phyloP scores from a whole-genome alignment of 2,797 vertebrate genomes.

The Parauchenoglanis ngamensis region DNA sequence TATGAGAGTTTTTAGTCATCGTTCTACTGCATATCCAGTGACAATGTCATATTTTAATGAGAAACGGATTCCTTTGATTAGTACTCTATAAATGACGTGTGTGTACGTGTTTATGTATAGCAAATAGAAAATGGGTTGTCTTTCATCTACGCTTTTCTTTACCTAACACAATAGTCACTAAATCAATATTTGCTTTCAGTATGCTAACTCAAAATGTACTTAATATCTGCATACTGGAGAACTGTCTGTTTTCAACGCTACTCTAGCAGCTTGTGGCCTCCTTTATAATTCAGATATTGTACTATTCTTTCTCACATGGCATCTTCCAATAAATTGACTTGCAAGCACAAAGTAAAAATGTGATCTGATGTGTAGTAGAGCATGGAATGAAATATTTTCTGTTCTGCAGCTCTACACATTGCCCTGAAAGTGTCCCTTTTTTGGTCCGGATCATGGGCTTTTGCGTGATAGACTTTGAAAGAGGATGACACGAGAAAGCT shows the following conservation, averaged over 20 bases:
- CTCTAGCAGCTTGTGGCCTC: background rate
- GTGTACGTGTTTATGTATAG: background rate
- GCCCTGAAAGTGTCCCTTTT: constrained; percentile 51
- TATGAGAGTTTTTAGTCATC: background rate
- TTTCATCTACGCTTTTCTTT: background rate
- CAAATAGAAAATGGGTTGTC: background rate
- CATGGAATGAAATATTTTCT: constrained; percentile 18
- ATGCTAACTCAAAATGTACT: background rate
- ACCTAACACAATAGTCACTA: background rate
- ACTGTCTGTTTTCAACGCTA: background rate
- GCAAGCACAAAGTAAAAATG: constrained; percentile 16
- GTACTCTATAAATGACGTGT: background rate
- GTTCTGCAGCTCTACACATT: constrained; percentile 15
- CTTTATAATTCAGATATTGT: background rate
- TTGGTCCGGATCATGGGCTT: constrained; percentile 50
- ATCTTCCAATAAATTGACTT: constrained; percentile 26
- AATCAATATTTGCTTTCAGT: background rate
- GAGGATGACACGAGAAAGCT: background rate
- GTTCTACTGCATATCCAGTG: background rate
- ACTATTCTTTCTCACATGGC: background rate
- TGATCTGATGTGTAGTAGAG: constrained; percentile 19
- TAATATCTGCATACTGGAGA: background rate
- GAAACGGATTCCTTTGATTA: background rate
- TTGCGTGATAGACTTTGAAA: background rate
- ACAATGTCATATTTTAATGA: background rate